Evolutionary conservation across 2,888 invertebrate genomes (phyloP).

Genomic region (Cryptus viduatorius): DNA sequence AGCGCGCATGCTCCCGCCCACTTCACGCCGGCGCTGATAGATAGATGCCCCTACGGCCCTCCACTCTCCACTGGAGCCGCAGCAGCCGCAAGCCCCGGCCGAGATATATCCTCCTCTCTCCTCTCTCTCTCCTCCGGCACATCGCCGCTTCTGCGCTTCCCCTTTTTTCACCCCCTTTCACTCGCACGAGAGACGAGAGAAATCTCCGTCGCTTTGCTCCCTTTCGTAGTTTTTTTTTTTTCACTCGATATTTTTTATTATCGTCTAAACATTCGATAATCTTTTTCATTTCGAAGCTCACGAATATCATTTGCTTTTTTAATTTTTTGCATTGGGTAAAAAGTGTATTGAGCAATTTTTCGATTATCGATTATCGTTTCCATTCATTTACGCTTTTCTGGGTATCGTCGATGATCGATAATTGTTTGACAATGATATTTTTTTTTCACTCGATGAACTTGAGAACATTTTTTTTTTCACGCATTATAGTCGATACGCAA

Average conservation of each 20-base stretch:
- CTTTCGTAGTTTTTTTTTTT: constrained; percentile 23
- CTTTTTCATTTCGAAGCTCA: constrained; percentile 34
- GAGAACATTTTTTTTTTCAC: neutral
- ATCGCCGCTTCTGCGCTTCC: constrained; percentile 45
- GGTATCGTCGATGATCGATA: neutral
- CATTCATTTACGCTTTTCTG: no score
- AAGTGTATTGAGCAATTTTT: no score
- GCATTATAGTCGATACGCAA: neutral
- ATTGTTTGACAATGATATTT: constrained; percentile 3
- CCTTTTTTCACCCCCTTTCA: constrained; percentile 57
- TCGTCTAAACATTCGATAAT: constrained; percentile 55
- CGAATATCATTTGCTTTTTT: constrained; percentile 21
- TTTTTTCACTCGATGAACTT: neutral
- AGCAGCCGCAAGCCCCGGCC: constrained; percentile 35
- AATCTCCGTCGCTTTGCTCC: constrained; percentile 27
- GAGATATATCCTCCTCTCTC: constrained; percentile 19
- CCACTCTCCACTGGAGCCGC: constrained; percentile 35
- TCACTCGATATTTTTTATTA: constrained; percentile 15
- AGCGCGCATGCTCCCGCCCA: constrained; percentile 85
- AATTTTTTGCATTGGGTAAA: neutral
- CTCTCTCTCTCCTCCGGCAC: constrained; percentile 23
- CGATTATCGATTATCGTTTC: no score
- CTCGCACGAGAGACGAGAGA: constrained; percentile 2
- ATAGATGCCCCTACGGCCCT: constrained; percentile 83
- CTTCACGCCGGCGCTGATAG: constrained; percentile 85